Evolutionary conservation across 1,140 invertebrate species (phyloP).

Genomic region (Planococcus citri): DNA sequence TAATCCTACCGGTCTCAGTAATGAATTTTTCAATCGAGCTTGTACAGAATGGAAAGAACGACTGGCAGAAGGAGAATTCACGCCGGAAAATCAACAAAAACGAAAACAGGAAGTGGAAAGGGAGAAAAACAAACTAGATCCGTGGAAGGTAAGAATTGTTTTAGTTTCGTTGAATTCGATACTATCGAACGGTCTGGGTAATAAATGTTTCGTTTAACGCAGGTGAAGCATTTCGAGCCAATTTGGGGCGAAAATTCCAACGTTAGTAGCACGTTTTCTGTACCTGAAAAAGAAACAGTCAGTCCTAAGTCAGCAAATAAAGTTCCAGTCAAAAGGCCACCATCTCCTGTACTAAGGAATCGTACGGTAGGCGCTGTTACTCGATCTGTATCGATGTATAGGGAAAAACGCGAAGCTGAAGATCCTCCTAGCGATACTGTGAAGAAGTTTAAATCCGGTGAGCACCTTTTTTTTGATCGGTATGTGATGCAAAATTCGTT

Average conservation of each 20-base stretch:
- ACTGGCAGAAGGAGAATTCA: slow-evolving; percentile 88
- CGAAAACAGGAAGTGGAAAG: slow-evolving; percentile 83
- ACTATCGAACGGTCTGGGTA: too few species aligned
- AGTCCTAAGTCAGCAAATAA: slow-evolving; percentile 32
- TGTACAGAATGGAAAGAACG: slow-evolving; percentile 87
- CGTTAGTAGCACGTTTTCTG: neutral
- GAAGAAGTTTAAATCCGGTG: slow-evolving; percentile 1
- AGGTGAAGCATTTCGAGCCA: slow-evolving; percentile 87
- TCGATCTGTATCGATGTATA: slow-evolving; percentile 39
- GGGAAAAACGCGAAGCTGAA: slow-evolving; percentile 30
- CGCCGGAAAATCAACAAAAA: slow-evolving; percentile 85
- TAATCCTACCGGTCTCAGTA: slow-evolving; percentile 72
- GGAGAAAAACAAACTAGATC: slow-evolving; percentile 85
- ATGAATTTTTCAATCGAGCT: slow-evolving; percentile 92
- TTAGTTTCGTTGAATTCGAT: neutral
- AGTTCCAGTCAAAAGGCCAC: slow-evolving; percentile 43
- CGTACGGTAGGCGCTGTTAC: slow-evolving; percentile 49
- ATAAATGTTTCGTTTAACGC: slow-evolving; percentile 24
- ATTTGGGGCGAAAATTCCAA: slow-evolving; percentile 69
- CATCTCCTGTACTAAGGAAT: slow-evolving; percentile 37
- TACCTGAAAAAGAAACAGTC: neutral
- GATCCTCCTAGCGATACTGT: neutral
- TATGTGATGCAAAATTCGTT: neutral
- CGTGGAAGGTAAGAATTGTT: slow-evolving; percentile 66
- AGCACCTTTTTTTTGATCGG: neutral